Evolutionary conservation across 2,113 vertebrate genomes (phyloP), one percentile per base, ranked within the genome.

Genomic region (Onychostruthus taczanowskii): DNA sequence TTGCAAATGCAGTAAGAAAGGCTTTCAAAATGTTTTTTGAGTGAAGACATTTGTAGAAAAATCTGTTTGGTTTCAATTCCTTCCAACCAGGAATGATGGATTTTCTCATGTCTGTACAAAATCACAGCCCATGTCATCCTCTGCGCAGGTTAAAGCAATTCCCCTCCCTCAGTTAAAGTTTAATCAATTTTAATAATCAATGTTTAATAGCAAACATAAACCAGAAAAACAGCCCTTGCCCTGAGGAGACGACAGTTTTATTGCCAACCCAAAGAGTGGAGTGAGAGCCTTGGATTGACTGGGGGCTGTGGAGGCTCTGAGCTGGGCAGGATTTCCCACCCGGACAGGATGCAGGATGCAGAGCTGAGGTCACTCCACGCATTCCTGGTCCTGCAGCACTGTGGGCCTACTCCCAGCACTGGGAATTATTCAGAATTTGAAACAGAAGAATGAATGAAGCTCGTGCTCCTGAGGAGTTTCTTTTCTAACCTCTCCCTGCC

Each of bases 201-300:
- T 81, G 15, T 43, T 89, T 87, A 81, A 78, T 70, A 78, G 70
- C 22, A 41, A 92, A 87, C 56, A 62, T 58, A 74, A 91, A 70
- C 16, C 30, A 89, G 55, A 58, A 74, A 88, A 91, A 26, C 72
- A 91, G 59, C 18, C 50, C 46, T 69, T 70, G 64, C 39, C 84
- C 35, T 7, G 2, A 55, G 72, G 73, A 84, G 46, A 35, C 39
- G 80, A 16, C 26, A 58, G 17, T 46, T 56, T 66, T 44, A 43
- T 37, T 11, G 1, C 31, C 37, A 16, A 12, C 24, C 11, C 1
- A 2, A 91, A 31, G 0, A 1, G 49, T 31, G 13, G 10, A 2
- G 3, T 41, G 75, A 6, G 8, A 78, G 17, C 0, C 2, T 49
- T 30, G 49, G 3, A 33, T 11, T 2, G 4, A 39, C 1, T 1